Base-by-base conservation (phyloP, 2,797 vertebrate genomes). In the Chloroceryle amazona region DNA sequence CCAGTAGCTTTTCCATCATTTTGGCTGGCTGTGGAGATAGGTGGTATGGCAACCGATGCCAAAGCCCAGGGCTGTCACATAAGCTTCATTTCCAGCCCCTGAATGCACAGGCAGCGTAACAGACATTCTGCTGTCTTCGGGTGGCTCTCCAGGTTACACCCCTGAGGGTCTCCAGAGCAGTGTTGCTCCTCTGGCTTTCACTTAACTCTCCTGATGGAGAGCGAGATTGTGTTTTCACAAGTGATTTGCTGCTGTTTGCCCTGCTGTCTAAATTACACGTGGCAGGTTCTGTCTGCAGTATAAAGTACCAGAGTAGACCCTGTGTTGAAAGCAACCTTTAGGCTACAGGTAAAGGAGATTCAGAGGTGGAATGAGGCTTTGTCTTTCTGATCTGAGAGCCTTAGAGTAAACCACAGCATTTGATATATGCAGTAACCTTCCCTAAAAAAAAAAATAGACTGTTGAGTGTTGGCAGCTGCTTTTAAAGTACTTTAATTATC, bases 181-280 rank as follows among this genome's bases (percentile, higher is more conserved):
- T 79, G 51, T 78, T 61, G 31, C 12, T 79, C 61, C 76, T 88
- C 55, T 58, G 52, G 71, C 89, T 95, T 71, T 51, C 55, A 5
- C 89, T 57, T 67, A 75, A 55, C 11, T 58, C 44, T 55, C 81
- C 47, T 73, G 26, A 46, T 80, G 75, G 75, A 86, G 44, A 70
- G 25, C 61, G 65, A 51, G 66, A 52, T 58, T 57, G 66, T 74
- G 46, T 88, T 91, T 94, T 95, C 93, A 93, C 76, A 85, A 58
- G 17, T 61, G 79, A 67, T 82, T 90, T 96, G 84, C 71, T 89
- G 47, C 54, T 62, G 26, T 67, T 95, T 81, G 70, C 61, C 58
- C 29, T 82, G 66, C 88, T 93, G 87, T 83, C 90, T 94, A 76
- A 93, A 95, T 92, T 90, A 28, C 72, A 86, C 75, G 65, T 68